phyloP scores from a whole-genome alignment of 2,797 vertebrate species.

The Crenichthys baileyi region DNA sequence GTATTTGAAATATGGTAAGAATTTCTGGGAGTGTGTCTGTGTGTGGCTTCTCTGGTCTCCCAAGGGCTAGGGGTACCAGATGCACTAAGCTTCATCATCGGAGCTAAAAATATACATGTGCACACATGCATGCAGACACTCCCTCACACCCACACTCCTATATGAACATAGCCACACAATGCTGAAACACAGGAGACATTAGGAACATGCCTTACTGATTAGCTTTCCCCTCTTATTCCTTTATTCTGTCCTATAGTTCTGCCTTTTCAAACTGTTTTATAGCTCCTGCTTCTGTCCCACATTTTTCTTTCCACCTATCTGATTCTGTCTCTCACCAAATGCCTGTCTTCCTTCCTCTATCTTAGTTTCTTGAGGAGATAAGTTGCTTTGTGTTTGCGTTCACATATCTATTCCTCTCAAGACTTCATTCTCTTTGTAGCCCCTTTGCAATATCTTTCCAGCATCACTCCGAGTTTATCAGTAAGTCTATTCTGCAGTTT shows the following conservation, averaged over 20 bases:
- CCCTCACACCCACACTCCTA: slow-evolving; percentile 22
- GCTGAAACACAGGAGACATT: slow-evolving; percentile 56
- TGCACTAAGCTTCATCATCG: slow-evolving; percentile 69
- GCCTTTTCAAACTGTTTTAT: slow-evolving; percentile 27
- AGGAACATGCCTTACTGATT: slow-evolving; percentile 59
- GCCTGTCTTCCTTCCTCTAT: slow-evolving; percentile 47
- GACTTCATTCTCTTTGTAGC: slow-evolving; percentile 50
- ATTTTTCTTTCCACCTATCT: slow-evolving; percentile 37
- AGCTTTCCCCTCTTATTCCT: slow-evolving; percentile 28
- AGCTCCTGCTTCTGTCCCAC: slow-evolving; percentile 18
- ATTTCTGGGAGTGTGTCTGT: slow-evolving; percentile 16
- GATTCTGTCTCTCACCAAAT: slow-evolving; percentile 37
- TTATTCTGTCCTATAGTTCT: slow-evolving; percentile 17
- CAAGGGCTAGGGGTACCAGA: slow-evolving; percentile 73
- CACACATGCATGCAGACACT: slow-evolving; percentile 34
- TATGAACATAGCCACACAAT: slow-evolving; percentile 26
- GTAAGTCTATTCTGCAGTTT: slow-evolving; percentile 30
- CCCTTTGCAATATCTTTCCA: slow-evolving; percentile 39
- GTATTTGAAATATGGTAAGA: slow-evolving; percentile 28
- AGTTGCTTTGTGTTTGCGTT: slow-evolving; percentile 58
- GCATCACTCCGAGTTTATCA: slow-evolving; percentile 60
- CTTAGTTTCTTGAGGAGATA: slow-evolving; percentile 55
- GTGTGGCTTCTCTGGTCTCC: slow-evolving; percentile 45
- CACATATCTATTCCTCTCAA: slow-evolving; percentile 61
- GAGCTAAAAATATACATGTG: slow-evolving; percentile 70